Conservation (phyloP, 2,797 vertebrate species). For the Holocentrus rufus region DNA sequence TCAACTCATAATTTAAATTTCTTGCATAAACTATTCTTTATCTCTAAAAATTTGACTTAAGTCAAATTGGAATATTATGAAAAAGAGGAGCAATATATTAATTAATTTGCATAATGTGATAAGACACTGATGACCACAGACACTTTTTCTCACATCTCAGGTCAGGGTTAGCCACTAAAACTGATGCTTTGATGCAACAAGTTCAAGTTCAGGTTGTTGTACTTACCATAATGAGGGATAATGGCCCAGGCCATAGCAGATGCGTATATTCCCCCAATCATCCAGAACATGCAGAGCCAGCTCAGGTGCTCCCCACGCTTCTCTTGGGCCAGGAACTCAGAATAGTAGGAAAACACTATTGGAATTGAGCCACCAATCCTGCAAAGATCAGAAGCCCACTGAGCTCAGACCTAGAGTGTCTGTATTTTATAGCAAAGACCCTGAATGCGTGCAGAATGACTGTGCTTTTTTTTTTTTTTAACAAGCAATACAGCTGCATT, state of each 20-base stretch:
- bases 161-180: conserved; percentile 24
- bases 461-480: background rate
- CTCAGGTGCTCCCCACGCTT: conserved; percentile 97
- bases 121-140: too few species aligned
- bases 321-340: conserved; percentile 96
- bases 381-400: conserved; percentile 48
- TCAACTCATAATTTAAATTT: too few species aligned
- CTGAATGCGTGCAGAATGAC: background rate
- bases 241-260: conserved; percentile 99
- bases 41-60: background rate
- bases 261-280: conserved; percentile 97
- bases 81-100: too few species aligned
- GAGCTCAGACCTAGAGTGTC: conserved; percentile 6
- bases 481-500: background rate
- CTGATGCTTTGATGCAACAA: background rate
- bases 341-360: conserved; percentile 98
- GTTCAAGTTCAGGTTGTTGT: background rate
- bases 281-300: conserved; percentile 99
- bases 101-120: too few species aligned
- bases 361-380: conserved; percentile 98
- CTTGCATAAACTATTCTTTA: background rate
- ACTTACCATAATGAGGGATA: conserved; percentile 96
- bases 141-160: background rate
- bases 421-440: background rate
- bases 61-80: background rate